Evolutionary conservation across 2,888 invertebrate species (phyloP), one percentile per base, ranked within the genome.

Genomic region (Leptopilina drosophilae): DNA sequence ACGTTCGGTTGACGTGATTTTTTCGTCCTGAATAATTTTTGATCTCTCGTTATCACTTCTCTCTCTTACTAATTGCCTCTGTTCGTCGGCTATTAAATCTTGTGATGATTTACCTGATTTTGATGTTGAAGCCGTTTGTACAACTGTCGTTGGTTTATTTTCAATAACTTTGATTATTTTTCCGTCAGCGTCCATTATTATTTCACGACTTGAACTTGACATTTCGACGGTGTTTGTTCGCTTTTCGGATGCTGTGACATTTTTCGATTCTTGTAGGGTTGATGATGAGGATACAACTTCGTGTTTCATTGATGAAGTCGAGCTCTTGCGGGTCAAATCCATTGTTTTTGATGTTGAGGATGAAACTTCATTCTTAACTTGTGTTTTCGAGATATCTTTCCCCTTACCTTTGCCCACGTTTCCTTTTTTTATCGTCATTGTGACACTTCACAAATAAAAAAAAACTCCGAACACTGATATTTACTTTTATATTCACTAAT

Each of bases 121-220:
- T 49, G 82, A 80, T 0, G 46, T 81, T 9, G 84, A 82, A 40
- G 80, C 79, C 5, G 67, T 77, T 46, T 87, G 82, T 12, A 81
- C 83, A 1, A 81, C 65, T 1, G 84, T 86, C 20, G 78, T 84
- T 4, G 89, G 87, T 2, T 81, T 69, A 14, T 84, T 83, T 67
- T 90, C 89, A 67, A 88, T 87, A 33, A 89, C 87, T 77, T 85
- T 84, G 73, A 90, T 82, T 7, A 90, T 85, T 76, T 90, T 89
- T 8, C 91, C 90, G 81, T 88, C 89, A 0, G 91, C 88, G 69
- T 91, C 90, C 84, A 87, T 85, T 78, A 91, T 82, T 12, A 88
- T 86, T 81, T 90, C 90, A 33, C 89, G 88, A 69, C 87, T 88
- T 0, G 85, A 86, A 76, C 86, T 88, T 78, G 86, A 90, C 49